Conservation (phyloP, 2,797 vertebrate species). For the Gastrophryne carolinensis region DNA sequence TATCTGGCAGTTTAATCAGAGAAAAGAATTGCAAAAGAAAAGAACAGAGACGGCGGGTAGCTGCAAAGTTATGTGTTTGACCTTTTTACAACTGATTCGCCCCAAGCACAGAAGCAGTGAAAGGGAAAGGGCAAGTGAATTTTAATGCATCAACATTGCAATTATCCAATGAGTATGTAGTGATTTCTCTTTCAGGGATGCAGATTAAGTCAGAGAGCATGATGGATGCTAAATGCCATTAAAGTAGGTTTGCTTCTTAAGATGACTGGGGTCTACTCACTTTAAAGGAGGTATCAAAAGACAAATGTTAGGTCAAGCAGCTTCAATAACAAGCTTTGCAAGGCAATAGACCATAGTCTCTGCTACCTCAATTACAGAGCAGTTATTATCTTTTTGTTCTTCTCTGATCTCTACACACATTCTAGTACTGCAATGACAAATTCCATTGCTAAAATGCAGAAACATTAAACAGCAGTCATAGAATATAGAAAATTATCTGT, state of each 20-base stretch:
- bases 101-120: conserved; percentile 14
- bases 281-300: conserved; percentile 43
- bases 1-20: conserved; percentile 66
- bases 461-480: too few species aligned
- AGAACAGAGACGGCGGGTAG: conserved; percentile 63
- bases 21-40: conserved; percentile 64
- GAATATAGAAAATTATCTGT: too few species aligned
- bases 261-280: conserved; percentile 21
- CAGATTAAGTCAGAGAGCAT: conserved; percentile 45
- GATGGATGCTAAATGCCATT: conserved; percentile 52
- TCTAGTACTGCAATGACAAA: neutral
- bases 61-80: conserved; percentile 64
- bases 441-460: neutral
- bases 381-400: neutral
- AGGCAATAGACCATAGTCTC: neutral
- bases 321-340: fast-evolving
- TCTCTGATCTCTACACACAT: neutral
- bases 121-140: conserved; percentile 51
- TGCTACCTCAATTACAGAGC: neutral
- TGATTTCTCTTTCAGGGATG: conserved; percentile 50
- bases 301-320: conserved; percentile 32
- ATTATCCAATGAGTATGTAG: conserved; percentile 55
- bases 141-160: conserved; percentile 50
- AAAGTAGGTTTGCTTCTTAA: conserved; percentile 41
- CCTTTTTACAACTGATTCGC: conserved; percentile 60